Evolutionary conservation across 1,140 invertebrate species (phyloP), one percentile per base, ranked within the genome.

Genomic region (Thrips palmi): DNA sequence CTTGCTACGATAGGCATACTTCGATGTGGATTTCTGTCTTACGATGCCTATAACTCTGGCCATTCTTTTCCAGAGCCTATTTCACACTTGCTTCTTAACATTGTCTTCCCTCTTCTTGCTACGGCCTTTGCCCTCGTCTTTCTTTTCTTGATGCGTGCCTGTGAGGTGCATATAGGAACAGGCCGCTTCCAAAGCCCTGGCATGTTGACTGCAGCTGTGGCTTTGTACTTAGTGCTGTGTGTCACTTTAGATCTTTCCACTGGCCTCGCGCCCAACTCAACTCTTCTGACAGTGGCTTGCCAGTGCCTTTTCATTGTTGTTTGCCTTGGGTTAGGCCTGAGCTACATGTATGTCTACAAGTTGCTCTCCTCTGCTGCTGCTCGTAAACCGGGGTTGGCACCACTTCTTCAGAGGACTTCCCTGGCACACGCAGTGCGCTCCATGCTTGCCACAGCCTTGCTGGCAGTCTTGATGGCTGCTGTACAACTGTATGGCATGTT

Each of bases 1-100:
- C 53, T 91, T 8, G 77, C 85, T 2, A 61, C 76, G 10, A 74
- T 87, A 7, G 86, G 85, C 46, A 66, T 77, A 4, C 59, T 83
- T 43, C 63, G 86, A 31, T 81, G 83, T 46, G 77, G 85, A 47
- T 87, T 85, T 51, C 65, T 92, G 33, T 79, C 86, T 45, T 81
- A 86, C 48, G 86, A 91, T 59, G 77, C 84, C 0, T 91, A 92
- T 50, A 89, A 89, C 49, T 70, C 80, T 5, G 72, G 75, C 39
- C 65, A 68, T 27, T 78, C 74, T 1, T 68, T 87, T 46, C 77
- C 78, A 22, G 65, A 73, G n/a, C 73, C 79, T 24, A 54, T 87
- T 8, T 78, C 82, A 20, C 73, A 78, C 41, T 70, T 89, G n/a
- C 53, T 89, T 2, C 69, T 85, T 38, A 75, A 85, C 49, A 65